phyloP scores from a whole-genome alignment of 1,140 invertebrate genomes.

The Aradophagus sp. region DNA sequence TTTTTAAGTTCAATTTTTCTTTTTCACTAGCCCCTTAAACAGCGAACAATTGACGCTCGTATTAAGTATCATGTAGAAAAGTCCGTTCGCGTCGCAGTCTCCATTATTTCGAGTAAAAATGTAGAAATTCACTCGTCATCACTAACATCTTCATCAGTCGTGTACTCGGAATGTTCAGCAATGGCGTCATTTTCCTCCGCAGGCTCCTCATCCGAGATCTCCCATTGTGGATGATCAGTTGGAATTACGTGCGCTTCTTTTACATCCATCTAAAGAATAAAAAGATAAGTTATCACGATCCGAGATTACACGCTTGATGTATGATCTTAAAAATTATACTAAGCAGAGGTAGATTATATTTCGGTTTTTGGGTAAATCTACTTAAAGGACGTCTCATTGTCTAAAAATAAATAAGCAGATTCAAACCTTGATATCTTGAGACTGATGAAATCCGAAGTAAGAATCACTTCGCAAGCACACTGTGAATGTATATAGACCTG shows the following conservation, averaged over 20 bases:
- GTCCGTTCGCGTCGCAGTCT: slow-evolving; percentile 55
- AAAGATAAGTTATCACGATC: too few relatives aligned
- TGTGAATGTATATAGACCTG: slow-evolving; percentile 94
- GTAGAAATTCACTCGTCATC: slow-evolving; percentile 72
- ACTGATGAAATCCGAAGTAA: slow-evolving; percentile 93
- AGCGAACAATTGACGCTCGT: slow-evolving; percentile 32
- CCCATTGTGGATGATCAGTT: slow-evolving; percentile 96
- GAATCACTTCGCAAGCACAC: slow-evolving; percentile 94
- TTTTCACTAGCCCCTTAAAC: slow-evolving; percentile 36
- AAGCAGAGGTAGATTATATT: too few relatives aligned
- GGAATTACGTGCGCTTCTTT: slow-evolving; percentile 94
- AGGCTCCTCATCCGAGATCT: slow-evolving; percentile 94
- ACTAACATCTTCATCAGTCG: slow-evolving; percentile 82
- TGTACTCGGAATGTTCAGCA: slow-evolving; percentile 81
- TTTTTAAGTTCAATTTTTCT: too few relatives aligned
- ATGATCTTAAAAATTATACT: too few relatives aligned
- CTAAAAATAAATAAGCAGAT: too few relatives aligned
- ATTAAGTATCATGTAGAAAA: slow-evolving; percentile 51
- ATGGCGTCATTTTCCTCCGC: slow-evolving; percentile 84
- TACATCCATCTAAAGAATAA: slow-evolving; percentile 85
- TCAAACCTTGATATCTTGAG: slow-evolving; percentile 89
- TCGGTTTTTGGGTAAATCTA: too few relatives aligned
- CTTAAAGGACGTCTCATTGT: too few relatives aligned
- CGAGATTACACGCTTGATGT: too few relatives aligned
- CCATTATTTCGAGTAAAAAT: slow-evolving; percentile 53